Conservation (phyloP, 2,797 vertebrate genomes). For the Coracias cyanogaster region DNA sequence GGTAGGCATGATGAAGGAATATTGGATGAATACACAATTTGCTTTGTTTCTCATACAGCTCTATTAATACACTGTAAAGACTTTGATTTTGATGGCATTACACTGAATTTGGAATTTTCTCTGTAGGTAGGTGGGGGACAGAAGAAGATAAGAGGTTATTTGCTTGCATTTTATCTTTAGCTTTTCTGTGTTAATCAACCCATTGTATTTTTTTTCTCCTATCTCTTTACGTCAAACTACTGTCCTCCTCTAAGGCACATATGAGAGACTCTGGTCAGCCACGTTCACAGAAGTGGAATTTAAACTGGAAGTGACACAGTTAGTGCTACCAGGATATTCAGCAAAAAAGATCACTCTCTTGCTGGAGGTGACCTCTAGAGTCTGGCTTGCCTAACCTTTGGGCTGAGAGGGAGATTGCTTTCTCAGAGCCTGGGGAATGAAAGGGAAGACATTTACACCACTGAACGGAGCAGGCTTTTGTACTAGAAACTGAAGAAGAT, state of each 20-base stretch:
- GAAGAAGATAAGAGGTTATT: background rate
- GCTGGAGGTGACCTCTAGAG: background rate
- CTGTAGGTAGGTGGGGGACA: background rate
- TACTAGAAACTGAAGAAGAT: background rate
- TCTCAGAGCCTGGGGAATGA: background rate
- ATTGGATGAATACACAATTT: background rate
- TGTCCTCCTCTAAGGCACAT: background rate
- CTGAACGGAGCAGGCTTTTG: background rate
- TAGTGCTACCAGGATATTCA: background rate
- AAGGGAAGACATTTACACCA: background rate
- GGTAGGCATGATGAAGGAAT: background rate
- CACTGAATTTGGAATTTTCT: background rate
- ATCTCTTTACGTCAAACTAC: background rate
- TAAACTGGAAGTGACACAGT: background rate
- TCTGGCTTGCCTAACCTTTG: background rate
- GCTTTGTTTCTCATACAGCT: background rate
- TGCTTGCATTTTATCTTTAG: background rate
- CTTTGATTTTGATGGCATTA: background rate
- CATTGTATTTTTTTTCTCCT: background rate
- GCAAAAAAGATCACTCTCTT: background rate
- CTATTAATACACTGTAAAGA: background rate
- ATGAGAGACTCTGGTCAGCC: background rate
- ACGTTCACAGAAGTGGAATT: background rate
- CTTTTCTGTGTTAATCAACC: background rate
- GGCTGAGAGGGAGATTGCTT: background rate